phyloP scores from a whole-genome alignment of 2,888 invertebrate genomes.

The Oscheius sp. region DNA sequence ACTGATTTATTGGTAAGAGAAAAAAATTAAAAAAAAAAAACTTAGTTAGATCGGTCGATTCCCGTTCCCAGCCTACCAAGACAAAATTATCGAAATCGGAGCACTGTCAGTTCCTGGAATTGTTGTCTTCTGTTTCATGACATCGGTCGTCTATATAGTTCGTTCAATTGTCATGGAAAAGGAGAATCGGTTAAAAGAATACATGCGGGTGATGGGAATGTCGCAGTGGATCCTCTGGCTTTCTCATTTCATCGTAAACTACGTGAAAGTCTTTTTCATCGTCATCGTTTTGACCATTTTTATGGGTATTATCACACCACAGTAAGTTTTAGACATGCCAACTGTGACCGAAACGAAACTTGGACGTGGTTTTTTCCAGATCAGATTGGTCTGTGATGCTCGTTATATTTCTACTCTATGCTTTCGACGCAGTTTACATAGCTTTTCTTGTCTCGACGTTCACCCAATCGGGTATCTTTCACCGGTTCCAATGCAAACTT shows the following conservation, averaged over 20 bases:
- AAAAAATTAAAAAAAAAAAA: neutral
- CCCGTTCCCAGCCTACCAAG: constrained; percentile 63
- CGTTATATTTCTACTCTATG: constrained; percentile 63
- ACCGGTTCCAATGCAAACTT: neutral
- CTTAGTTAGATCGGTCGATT: constrained; percentile 39
- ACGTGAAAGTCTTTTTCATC: constrained; percentile 59
- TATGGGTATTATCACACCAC: constrained; percentile 41
- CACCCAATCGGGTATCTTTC: constrained; percentile 56
- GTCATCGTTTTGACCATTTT: constrained; percentile 48
- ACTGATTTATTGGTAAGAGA: neutral
- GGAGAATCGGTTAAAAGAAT: constrained; percentile 85
- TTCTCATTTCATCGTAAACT: constrained; percentile 82
- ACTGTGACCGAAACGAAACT: neutral
- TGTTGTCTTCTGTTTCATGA: constrained; percentile 84
- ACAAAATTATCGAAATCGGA: constrained; percentile 64
- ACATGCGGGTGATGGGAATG: constrained; percentile 92
- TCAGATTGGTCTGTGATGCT: constrained; percentile 59
- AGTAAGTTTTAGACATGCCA: constrained; percentile 35
- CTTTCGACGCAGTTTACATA: constrained; percentile 61
- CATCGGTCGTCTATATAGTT: constrained; percentile 84
- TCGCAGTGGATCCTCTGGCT: constrained; percentile 86
- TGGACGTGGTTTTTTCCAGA: constrained; percentile 33
- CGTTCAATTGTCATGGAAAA: constrained; percentile 84
- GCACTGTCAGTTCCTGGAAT: constrained; percentile 80
- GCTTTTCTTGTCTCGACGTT: constrained; percentile 65